phyloP scores from a whole-genome alignment of 2,797 vertebrate species.

The Pipistrellus nathusii region DNA sequence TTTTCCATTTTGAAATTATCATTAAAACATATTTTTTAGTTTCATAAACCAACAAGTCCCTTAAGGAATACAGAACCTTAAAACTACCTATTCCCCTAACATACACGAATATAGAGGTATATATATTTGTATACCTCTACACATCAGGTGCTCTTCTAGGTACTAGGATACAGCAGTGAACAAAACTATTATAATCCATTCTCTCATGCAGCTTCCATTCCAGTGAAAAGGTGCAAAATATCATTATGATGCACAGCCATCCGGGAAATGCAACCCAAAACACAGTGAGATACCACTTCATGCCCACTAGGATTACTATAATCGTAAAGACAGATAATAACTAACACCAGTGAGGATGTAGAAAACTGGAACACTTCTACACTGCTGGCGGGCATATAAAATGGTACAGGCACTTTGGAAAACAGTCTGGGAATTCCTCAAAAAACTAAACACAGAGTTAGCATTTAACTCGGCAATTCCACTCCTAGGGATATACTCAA shows the following conservation, averaged over 20 bases:
- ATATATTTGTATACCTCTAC: neutral
- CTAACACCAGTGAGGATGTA: neutral
- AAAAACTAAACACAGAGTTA: constrained; percentile 3
- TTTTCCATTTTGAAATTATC: constrained; percentile 41
- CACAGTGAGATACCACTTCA: neutral
- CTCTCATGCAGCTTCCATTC: neutral
- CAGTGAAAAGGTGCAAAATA: neutral
- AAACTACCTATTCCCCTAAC: neutral
- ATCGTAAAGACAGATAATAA: neutral
- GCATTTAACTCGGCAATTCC: neutral
- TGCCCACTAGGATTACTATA: neutral
- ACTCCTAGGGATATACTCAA: neutral
- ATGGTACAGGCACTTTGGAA: neutral
- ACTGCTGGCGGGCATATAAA: neutral
- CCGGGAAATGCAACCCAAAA: neutral
- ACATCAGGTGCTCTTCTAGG: neutral
- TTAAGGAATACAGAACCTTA: neutral
- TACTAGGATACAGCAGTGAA: neutral
- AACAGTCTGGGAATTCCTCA: neutral
- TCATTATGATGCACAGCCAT: neutral
- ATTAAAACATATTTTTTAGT: constrained; percentile 39
- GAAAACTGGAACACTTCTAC: neutral
- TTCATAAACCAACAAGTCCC: constrained; percentile 26
- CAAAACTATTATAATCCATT: constrained; percentile 27
- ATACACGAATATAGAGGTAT: neutral